Percentiles rank a stretch among this genome's conserved stretches.
Evolutionary conservation across 2,888 invertebrate species (phyloP).

Genomic region (Cordilura impudica): DNA sequence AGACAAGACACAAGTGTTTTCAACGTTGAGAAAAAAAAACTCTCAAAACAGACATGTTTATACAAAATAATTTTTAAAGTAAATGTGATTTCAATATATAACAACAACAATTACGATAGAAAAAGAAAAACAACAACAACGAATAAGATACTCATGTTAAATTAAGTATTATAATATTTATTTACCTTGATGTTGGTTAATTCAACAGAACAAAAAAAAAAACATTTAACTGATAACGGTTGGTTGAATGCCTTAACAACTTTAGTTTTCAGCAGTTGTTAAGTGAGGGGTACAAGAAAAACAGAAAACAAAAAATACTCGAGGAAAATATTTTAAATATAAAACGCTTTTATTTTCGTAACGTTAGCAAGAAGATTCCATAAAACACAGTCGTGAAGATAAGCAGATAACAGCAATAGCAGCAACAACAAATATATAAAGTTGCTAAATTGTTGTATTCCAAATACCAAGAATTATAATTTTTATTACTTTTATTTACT

Average conservation of each 20-base stretch:
- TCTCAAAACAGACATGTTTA: not conserved
- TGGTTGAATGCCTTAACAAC: conserved; percentile 25
- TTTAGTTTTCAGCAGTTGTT: not conserved
- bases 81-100: conserved; percentile 36
- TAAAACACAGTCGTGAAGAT: not conserved
- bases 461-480: not conserved
- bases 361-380: conserved; percentile 4
- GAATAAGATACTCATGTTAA: not conserved
- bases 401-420: conserved; percentile 24
- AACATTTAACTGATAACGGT: conserved; percentile 54
- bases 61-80: not conserved
- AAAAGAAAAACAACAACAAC: not conserved
- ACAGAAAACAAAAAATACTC: not conserved
- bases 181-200: conserved; percentile 56
- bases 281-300: not conserved
- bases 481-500: not conserved
- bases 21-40: not conserved
- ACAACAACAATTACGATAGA: not conserved
- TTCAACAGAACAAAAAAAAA: conserved; percentile 19
- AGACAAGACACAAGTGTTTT: conserved; percentile 58
- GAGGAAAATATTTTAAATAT: not conserved
- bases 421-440: conserved; percentile 6
- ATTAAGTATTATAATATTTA: not conserved
- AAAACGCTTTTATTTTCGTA: conserved; percentile 12
- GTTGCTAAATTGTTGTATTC: not conserved